phyloP scores from a whole-genome alignment of 2,113 vertebrate genomes.

The Genyomyrus donnyi region DNA sequence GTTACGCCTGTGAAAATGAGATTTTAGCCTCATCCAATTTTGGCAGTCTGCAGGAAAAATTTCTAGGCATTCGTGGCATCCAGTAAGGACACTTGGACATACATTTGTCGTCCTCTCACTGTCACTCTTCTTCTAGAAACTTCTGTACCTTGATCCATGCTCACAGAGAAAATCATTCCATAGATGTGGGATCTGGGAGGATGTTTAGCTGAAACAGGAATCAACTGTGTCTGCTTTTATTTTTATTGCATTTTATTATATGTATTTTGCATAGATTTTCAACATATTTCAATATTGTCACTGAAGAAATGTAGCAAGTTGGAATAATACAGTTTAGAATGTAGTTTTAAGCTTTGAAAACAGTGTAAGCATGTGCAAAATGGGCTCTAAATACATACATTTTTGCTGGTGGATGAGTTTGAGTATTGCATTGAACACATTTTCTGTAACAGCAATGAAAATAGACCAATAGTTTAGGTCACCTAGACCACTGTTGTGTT shows the following conservation, averaged over 20 bases:
- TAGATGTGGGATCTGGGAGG: neutral
- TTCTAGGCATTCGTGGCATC: neutral
- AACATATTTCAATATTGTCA: neutral
- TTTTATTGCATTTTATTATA: neutral
- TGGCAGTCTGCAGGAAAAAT: neutral
- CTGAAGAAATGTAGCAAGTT: neutral
- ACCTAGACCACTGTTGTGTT: neutral
- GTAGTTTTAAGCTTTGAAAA: neutral
- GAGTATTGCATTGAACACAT: neutral
- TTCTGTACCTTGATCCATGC: neutral
- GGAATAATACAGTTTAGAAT: neutral
- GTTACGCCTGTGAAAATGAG: neutral
- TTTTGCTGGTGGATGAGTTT: neutral
- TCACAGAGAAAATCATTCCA: neutral
- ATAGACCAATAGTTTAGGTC: neutral
- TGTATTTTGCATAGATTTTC: neutral
- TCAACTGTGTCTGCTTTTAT: neutral
- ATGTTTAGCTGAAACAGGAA: neutral
- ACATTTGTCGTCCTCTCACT: neutral
- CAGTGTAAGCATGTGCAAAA: neutral
- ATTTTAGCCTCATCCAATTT: neutral
- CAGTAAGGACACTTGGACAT: neutral
- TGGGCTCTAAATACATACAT: neutral
- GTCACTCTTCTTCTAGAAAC: neutral
- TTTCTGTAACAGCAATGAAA: neutral